phyloP scores from a whole-genome alignment of 2,113 vertebrate species.

The Malurus melanocephalus region DNA sequence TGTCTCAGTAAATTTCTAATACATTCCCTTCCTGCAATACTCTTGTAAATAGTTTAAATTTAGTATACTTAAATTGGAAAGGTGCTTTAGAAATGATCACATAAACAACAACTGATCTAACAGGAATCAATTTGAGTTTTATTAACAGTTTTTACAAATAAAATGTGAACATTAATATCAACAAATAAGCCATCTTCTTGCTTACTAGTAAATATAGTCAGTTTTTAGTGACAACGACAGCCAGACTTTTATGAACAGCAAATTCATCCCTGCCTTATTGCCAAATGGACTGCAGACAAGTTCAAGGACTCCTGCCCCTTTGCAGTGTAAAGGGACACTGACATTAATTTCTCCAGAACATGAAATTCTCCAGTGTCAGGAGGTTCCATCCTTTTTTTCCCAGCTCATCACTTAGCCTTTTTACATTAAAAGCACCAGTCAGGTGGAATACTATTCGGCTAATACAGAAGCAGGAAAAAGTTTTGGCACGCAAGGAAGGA shows the following conservation, averaged over 20 bases:
- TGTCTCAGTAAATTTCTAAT: neutral
- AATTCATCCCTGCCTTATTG: neutral
- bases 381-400: neutral
- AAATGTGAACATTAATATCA: neutral
- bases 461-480: neutral
- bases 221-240: neutral
- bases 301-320: conserved; percentile 5
- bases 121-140: neutral
- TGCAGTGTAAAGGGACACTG: neutral
- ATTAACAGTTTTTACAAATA: neutral
- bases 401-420: neutral
- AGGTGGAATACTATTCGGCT: neutral
- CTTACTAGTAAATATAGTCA: neutral
- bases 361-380: neutral
- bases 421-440: neutral
- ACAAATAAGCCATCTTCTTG: neutral
- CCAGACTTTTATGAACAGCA: neutral
- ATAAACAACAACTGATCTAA: neutral
- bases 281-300: neutral
- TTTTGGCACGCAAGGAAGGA: neutral
- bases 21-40: neutral
- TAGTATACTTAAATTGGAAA: neutral
- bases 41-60: neutral
- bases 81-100: neutral
- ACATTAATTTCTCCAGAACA: conserved; percentile 8